Evolutionary conservation across 2,888 invertebrate genomes (phyloP).

Genomic region (Macrosiphum euphorbiae): DNA sequence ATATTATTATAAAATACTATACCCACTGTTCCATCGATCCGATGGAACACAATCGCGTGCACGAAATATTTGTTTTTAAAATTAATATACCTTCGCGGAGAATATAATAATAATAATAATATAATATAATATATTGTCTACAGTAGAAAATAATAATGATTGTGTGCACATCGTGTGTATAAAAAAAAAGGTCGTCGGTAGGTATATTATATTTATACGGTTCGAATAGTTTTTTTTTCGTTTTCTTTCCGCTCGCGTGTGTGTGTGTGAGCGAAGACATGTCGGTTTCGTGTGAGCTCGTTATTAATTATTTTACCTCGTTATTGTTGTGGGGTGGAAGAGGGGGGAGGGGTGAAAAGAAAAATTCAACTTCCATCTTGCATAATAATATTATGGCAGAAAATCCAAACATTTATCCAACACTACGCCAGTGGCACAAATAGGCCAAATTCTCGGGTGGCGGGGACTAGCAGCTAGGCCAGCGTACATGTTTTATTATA

Average conservation of each 20-base stretch:
- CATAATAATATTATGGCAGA: background rate
- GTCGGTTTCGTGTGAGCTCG: background rate
- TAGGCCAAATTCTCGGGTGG: background rate
- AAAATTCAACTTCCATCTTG: background rate
- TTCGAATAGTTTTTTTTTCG: background rate
- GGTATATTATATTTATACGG: background rate
- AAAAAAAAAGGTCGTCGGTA: background rate
- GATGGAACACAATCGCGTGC: constrained; percentile 23
- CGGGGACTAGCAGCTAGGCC: background rate
- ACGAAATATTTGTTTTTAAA: constrained; percentile 60
- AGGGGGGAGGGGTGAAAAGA: background rate
- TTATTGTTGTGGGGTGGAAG: background rate
- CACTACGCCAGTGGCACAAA: background rate
- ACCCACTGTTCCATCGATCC: constrained; percentile 19
- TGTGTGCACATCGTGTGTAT: background rate
- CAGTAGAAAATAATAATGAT: background rate
- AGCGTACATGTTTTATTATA: background rate
- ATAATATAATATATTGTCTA: constrained; percentile 26
- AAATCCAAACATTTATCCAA: background rate
- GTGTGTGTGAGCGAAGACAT: background rate
- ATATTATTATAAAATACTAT: constrained; percentile 13
- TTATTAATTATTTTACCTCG: background rate
- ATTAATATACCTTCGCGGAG: constrained; percentile 14
- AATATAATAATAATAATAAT: background rate
- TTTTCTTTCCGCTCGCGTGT: background rate